phyloP scores from a whole-genome alignment of 2,797 vertebrate species.

The Vireo griseus region DNA sequence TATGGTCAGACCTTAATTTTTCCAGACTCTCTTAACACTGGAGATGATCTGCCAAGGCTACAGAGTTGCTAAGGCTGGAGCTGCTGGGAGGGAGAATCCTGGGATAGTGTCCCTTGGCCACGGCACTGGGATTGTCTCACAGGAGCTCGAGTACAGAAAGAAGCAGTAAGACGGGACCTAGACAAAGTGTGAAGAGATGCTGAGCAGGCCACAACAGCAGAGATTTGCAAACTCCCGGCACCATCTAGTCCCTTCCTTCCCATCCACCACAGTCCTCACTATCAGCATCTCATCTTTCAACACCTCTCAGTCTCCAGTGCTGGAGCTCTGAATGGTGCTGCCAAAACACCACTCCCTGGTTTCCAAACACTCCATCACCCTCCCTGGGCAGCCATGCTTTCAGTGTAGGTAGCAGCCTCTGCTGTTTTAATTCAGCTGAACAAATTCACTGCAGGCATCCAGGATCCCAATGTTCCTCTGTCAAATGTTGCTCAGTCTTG shows the following conservation, averaged over 20 bases:
- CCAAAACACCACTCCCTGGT: background rate
- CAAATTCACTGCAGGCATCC: background rate
- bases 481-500: background rate
- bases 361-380: fast-evolving
- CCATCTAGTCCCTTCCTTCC: background rate
- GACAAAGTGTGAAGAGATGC: background rate
- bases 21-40: background rate
- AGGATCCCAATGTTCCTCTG: background rate
- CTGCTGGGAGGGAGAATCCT: background rate
- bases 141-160: background rate
- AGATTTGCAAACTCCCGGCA: background rate
- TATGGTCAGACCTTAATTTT: background rate
- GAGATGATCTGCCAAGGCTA: background rate
- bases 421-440: background rate
- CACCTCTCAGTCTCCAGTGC: background rate
- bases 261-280: background rate
- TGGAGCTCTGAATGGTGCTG: background rate
- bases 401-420: background rate
- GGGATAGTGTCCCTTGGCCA: background rate
- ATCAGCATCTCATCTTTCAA: background rate
- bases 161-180: background rate
- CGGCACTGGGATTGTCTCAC: background rate
- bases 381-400: background rate
- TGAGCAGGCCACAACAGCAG: background rate
- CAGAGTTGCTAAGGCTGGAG: background rate